Base-by-base conservation (phyloP, 2,797 vertebrate species). In the Pseudochromis fuscus region DNA sequence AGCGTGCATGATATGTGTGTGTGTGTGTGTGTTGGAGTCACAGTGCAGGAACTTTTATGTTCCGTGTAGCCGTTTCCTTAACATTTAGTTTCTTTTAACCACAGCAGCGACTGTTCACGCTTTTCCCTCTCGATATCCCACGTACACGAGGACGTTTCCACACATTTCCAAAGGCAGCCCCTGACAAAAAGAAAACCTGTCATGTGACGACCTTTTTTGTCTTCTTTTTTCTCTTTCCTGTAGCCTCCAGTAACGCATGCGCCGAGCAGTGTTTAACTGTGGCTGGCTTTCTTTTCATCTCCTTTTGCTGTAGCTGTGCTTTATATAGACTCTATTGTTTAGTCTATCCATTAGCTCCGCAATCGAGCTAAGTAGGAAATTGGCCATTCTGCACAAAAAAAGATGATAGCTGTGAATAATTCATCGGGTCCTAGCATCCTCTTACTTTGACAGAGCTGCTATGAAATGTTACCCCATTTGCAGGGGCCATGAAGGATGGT, bases 201-300 rank as follows among this genome's bases (percentile, higher is more conserved):
- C 90, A 92, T 73, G 92, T 93, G 91, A 92, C 87, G 24, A 72
- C 57, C 80, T 82, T 87, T 80, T 67, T 91, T 75, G 44, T 79
- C 75, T 62, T 67, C 58, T 67, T 48, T 35, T 51, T 62, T 12
- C 33, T n/a, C 5, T n/a, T 68, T 53, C 65, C 56, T 61, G 58
- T 58, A 16, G 21, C 67, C 59, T 77, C 31, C 50, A 53, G 65
- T 8, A 13, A 85, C 90, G 89, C 90, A 92, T 92, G 90, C 91
- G 90, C 86, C 3, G 31, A 72, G 15, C 63, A 12, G 31, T 10
- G 11, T 33, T 23, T 57, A 37, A 53, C 49, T 66, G 60, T 68
- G 59, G 37, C 51, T 74, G 55, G 28, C 28, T 82, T 57, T 81
- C 52, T 66, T 78, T 75, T 63, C 67, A 61, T 77, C 66, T 57